A percentile compares a stretch with the other conserved stretches of the same genome.
These are phyloP conservation scores for Tinamus major DNA, from an alignment of 2,797 vertebrate species.

Conservation along the genomic window DNA sequence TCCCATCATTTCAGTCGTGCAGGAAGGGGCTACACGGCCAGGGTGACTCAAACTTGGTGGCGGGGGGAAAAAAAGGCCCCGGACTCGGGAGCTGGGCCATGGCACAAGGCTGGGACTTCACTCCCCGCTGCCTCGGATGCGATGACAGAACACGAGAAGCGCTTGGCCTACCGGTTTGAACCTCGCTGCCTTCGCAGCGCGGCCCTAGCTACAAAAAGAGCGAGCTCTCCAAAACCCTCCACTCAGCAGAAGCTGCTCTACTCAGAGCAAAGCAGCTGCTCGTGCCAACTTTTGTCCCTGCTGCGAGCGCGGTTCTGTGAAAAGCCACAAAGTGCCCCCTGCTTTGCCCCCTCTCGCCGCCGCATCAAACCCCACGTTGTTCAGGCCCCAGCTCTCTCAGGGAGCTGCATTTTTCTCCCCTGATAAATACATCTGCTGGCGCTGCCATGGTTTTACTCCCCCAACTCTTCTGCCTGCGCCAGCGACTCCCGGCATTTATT, in stretches of 20 bases:
- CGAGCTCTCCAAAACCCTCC: slow-evolving; percentile 32
- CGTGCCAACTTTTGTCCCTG: slow-evolving; percentile 57
- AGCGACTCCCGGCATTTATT: neutral
- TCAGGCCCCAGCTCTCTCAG: slow-evolving; percentile 8
- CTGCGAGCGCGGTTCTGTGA: slow-evolving; percentile 24
- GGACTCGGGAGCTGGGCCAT: neutral
- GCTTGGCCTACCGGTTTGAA: slow-evolving; percentile 41
- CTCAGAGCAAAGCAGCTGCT: slow-evolving; percentile 38
- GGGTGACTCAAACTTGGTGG: slow-evolving; percentile 31
- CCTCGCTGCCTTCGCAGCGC: slow-evolving; percentile 23
- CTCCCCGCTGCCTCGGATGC: slow-evolving; percentile 31
- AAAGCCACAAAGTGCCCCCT: slow-evolving; percentile 60
- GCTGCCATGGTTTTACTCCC: slow-evolving; percentile 36
- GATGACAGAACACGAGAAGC: slow-evolving; percentile 47
- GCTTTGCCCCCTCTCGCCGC: slow-evolving; percentile 36
- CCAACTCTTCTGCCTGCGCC: neutral
- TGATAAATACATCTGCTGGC: slow-evolving; percentile 25
- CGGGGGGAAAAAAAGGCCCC: neutral
- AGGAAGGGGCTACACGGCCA: neutral
- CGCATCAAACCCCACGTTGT: slow-evolving; percentile 54
- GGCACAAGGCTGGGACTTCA: neutral
- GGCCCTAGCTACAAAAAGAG: slow-evolving; percentile 30
- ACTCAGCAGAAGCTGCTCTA: slow-evolving; percentile 59
- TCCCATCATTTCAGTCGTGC: slow-evolving; percentile 11
- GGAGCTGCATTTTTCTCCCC: slow-evolving; percentile 20